Base-by-base conservation (phyloP, 35 echinoderm and acorn worm genomes). In the Antedon bifida region DNA sequence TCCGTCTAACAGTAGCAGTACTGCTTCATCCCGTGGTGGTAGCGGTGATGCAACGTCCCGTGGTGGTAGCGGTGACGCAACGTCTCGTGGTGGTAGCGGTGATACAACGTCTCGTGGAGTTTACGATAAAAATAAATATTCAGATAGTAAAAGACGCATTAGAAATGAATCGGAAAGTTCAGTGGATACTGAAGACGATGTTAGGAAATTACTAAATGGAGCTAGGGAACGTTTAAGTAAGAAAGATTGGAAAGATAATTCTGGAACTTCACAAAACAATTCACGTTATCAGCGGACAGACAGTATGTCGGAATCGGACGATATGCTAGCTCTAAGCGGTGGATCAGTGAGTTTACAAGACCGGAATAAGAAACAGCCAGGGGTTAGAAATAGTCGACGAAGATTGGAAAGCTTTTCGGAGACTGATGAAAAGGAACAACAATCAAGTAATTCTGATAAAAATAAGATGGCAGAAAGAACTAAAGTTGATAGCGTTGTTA, bases 331-430 rank as follows among this genome's bases (percentile, higher is more conserved):
- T 2, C 51, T 64, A 7, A 64, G 51, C 26, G 51, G 51, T 26
- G 51, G 23, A 16, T 64, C 33, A 74, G 30, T 39, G 78, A 79
- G 45, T 38, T 39, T 31, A 28, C 34, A 81, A 78, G 78, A 73
- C 55, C 46, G 32, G 82, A 75, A n/a, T 88, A 83, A 76, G 79
- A 79, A 5, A 80, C 74, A 5, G 33, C 82, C 21, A 82, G 77
- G 30, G 85, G 79, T 34, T 74, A 42, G 76, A 91, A 74, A 46
- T 85, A 88, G 82, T 46, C 34, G 36, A 26, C 82, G 30, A 77
- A 82, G 36, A 76, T 81, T 91, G 81, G 89, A 91, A 51, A 96
- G 89, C 78, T 83, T 91, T 45, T 91, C 93, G 10, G 93, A 96
- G 81, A 91, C 82, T 33, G 93, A 96, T 34, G 86, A 96, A 55